Conservation (phyloP, 30 jellyfish, hydroid and myxozoan genomes). For the Sanderia malayensis region DNA sequence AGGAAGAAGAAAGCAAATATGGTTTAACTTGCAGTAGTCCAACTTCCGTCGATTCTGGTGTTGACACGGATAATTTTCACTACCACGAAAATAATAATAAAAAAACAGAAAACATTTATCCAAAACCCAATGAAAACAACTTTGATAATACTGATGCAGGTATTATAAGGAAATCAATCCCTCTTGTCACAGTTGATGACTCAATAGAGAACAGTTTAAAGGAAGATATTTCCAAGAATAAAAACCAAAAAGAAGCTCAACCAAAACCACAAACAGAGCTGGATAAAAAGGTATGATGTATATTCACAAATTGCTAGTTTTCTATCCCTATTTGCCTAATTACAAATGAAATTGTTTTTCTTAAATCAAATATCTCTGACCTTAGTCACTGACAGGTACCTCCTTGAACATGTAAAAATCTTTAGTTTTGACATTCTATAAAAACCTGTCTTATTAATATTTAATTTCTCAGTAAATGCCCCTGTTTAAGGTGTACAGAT, state of each 20-base stretch:
- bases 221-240: not conserved
- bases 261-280: slow-evolving; percentile 61
- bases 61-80: slow-evolving; percentile 71
- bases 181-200: not conserved
- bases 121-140: not conserved
- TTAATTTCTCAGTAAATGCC: not conserved
- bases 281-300: slow-evolving; percentile 58
- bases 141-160: not conserved
- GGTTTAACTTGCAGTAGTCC: slow-evolving; percentile 76
- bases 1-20: slow-evolving; percentile 53
- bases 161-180: too few relatives aligned
- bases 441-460: not conserved
- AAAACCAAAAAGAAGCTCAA: not conserved
- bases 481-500: too few relatives aligned
- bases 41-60: slow-evolving; percentile 91
- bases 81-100: slow-evolving; percentile 7
- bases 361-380: too few relatives aligned
- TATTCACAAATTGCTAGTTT: too few relatives aligned
- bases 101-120: slow-evolving; percentile 5
- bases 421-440: too few relatives aligned
- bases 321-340: too few relatives aligned
- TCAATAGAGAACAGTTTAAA: not conserved
- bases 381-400: too few relatives aligned
- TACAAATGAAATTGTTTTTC: too few relatives aligned
- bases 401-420: too few relatives aligned